Percentiles rank a stretch among this genome's conserved stretches.
phyloP scores from a whole-genome alignment of 2,888 invertebrate species.

The Eilema sororculum region DNA sequence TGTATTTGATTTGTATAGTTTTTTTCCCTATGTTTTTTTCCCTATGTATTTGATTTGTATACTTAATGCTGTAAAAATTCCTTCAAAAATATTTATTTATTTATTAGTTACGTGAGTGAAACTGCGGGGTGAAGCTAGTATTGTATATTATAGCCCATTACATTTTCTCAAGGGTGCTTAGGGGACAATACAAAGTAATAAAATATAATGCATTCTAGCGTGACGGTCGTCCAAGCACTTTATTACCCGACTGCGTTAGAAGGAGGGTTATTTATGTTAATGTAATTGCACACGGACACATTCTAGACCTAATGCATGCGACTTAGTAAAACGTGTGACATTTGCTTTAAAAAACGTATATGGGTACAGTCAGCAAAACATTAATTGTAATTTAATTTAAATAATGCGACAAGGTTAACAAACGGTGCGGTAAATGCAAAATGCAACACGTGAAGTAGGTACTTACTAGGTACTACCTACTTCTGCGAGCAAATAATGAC shows the following conservation, averaged over 20 bases:
- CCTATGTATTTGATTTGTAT: too few species aligned
- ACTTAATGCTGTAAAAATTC: too few species aligned
- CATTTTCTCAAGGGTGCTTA: not conserved
- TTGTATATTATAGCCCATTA: not conserved
- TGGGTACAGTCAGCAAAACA: not conserved
- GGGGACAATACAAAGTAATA: not conserved
- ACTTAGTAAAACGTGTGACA: conserved; percentile 6
- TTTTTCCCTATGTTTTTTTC: too few species aligned
- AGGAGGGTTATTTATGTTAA: conserved; percentile 43
- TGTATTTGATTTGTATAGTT: too few species aligned
- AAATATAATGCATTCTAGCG: conserved; percentile 46
- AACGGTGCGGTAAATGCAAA: not conserved
- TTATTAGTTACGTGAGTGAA: not conserved
- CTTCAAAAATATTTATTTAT: too few species aligned
- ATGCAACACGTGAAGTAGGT: not conserved
- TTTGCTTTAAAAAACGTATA: not conserved
- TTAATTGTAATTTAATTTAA: not conserved
- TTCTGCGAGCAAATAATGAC: too few species aligned
- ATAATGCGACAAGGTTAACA: not conserved
- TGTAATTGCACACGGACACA: conserved; percentile 48
- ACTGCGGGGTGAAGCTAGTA: not conserved
- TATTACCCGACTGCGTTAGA: conserved; percentile 18
- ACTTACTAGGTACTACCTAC: not conserved
- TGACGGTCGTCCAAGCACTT: conserved; percentile 53
- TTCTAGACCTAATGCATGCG: conserved; percentile 32